phyloP scores from a whole-genome alignment of 1,140 invertebrate species.

The Andricus grossulariae region DNA sequence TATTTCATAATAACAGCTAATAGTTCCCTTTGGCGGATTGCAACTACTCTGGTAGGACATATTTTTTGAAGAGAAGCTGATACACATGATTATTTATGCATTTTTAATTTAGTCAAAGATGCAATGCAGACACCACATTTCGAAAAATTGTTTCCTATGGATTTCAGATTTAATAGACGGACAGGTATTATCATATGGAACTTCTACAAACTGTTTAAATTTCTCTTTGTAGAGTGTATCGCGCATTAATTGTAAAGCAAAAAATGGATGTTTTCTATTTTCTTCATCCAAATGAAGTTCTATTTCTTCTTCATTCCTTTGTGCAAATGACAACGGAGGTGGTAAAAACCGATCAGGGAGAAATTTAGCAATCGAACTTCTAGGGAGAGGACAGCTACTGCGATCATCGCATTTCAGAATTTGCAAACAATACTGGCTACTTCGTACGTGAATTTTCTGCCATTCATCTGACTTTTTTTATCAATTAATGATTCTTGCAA shows the following conservation, averaged over 20 bases:
- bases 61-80: neutral
- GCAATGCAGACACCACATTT: neutral
- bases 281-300: too few species aligned
- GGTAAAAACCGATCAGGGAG: conserved; percentile 15
- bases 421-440: conserved; percentile 40
- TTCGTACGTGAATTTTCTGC: conserved; percentile 37
- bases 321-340: conserved; percentile 1
- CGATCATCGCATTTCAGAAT: conserved; percentile 35
- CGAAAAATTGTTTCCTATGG: neutral
- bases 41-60: neutral
- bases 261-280: too few species aligned
- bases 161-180: neutral
- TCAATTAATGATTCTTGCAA: neutral
- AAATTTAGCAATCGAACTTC: neutral
- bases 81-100: neutral
- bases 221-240: too few species aligned
- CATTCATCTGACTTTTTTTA: conserved; percentile 26
- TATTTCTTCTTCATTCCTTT: too few species aligned
- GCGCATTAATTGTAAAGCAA: too few species aligned
- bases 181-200: neutral
- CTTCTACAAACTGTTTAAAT: too few species aligned
- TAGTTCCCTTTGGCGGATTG: neutral
- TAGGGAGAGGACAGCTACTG: conserved; percentile 1
- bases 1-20: neutral
- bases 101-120: neutral